Conservation (phyloP, 1,140 invertebrate genomes). For the Brachionus plicatilis region DNA sequence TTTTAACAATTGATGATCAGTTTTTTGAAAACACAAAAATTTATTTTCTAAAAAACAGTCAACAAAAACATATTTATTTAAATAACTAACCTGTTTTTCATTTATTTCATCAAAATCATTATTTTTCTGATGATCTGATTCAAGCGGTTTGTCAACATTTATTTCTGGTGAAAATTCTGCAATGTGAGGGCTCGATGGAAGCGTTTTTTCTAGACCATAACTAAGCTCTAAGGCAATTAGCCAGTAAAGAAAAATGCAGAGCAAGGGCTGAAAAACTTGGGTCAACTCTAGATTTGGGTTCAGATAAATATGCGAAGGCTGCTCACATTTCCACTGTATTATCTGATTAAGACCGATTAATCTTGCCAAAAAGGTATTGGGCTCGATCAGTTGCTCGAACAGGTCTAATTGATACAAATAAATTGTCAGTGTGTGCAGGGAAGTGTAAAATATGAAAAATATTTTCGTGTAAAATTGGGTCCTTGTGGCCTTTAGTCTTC, state of each 20-base stretch:
- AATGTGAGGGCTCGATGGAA: background rate
- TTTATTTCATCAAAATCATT: constrained; percentile 17
- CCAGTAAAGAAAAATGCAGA: background rate
- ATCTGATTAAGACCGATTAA: constrained; percentile 44
- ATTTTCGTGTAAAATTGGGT: constrained; percentile 56
- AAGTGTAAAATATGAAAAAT: constrained; percentile 66
- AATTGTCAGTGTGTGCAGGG: constrained; percentile 69
- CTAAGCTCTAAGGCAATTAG: background rate
- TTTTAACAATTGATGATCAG: background rate
- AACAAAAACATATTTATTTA: background rate
- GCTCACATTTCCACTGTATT: background rate
- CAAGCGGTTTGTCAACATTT: constrained; percentile 1
- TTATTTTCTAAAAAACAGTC: too few species aligned
- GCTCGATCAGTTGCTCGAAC: constrained; percentile 66
- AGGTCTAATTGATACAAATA: constrained; percentile 80
- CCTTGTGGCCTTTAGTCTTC: constrained; percentile 63
- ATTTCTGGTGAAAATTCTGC: background rate
- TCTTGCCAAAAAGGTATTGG: constrained; percentile 58
- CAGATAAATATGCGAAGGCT: background rate
- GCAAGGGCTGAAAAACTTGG: background rate
- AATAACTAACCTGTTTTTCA: background rate
- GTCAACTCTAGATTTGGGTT: background rate
- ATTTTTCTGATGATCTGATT: constrained; percentile 14
- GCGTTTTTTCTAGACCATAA: background rate
- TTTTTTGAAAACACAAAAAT: background rate